phyloP scores from a whole-genome alignment of 2,797 vertebrate species.

The Florisuga fusca region DNA sequence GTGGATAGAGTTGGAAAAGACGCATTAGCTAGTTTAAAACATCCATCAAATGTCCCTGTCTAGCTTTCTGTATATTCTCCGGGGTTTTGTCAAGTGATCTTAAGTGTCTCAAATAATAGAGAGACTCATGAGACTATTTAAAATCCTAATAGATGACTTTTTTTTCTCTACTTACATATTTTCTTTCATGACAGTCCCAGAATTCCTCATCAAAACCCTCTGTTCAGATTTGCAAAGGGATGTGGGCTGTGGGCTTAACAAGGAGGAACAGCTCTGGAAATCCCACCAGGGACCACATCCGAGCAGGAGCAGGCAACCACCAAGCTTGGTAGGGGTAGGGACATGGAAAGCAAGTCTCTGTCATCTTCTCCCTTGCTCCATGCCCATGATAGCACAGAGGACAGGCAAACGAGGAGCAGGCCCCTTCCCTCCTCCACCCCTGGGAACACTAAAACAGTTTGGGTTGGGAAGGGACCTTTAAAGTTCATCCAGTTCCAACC shows the following conservation, averaged over 20 bases:
- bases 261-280: not conserved
- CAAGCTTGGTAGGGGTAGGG: fast-evolving
- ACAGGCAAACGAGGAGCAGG: not conserved
- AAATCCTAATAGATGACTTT: conserved; percentile 18
- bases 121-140: conserved; percentile 39
- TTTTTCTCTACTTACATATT: not conserved
- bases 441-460: not conserved
- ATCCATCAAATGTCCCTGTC: conserved; percentile 49
- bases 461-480: too few relatives aligned
- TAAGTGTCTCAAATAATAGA: conserved; percentile 59
- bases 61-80: conserved; percentile 44
- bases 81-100: conserved; percentile 51
- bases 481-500: too few relatives aligned
- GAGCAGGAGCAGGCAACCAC: fast-evolving
- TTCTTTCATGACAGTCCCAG: not conserved
- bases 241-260: not conserved
- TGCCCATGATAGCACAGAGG: fast-evolving
- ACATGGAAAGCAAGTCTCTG: not conserved
- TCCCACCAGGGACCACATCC: fast-evolving
- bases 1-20: conserved; percentile 61
- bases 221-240: not conserved
- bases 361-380: not conserved
- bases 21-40: conserved; percentile 36
- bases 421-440: fast-evolving
- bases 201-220: conserved; percentile 4